A percentile compares a stretch with the other conserved stretches of the same genome.
Evolutionary conservation across 2,113 vertebrate species (phyloP).

Genomic region (Mormoops blainvillei): DNA sequence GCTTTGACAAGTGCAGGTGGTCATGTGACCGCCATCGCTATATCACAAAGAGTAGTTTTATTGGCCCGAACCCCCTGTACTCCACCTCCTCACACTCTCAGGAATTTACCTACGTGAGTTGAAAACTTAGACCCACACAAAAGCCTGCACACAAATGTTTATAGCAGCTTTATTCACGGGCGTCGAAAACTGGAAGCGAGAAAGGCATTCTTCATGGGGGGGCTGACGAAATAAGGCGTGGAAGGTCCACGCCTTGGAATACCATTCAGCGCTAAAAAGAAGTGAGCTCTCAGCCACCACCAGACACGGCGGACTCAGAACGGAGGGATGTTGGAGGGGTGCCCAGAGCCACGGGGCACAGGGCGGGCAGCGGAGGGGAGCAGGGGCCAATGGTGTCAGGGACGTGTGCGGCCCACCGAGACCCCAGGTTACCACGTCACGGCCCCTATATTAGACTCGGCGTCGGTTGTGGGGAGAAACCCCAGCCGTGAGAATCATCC

Average conservation of each 20-base stretch:
- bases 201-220: rapidly evolving
- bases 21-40: neutral
- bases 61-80: no score
- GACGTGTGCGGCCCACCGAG: rapidly evolving
- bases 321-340: no score
- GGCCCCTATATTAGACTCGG: rapidly evolving
- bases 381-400: rapidly evolving
- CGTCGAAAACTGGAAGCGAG: neutral
- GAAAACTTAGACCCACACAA: no score
- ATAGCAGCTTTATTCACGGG: neutral
- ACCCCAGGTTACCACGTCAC: rapidly evolving
- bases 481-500: rapidly evolving
- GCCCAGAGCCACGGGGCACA: rapidly evolving
- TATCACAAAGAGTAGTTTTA: neutral
- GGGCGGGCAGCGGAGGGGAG: rapidly evolving
- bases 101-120: no score
- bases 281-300: no score
- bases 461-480: rapidly evolving
- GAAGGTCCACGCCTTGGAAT: rapidly evolving
- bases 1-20: neutral
- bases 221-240: no score
- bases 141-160: rapidly evolving
- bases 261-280: neutral
- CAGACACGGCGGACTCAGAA: no score
- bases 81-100: rapidly evolving